These are phyloP conservation scores for Smutsia gigantea DNA, from an alignment of 2,797 vertebrate genomes.

Conservation along the genomic window DNA sequence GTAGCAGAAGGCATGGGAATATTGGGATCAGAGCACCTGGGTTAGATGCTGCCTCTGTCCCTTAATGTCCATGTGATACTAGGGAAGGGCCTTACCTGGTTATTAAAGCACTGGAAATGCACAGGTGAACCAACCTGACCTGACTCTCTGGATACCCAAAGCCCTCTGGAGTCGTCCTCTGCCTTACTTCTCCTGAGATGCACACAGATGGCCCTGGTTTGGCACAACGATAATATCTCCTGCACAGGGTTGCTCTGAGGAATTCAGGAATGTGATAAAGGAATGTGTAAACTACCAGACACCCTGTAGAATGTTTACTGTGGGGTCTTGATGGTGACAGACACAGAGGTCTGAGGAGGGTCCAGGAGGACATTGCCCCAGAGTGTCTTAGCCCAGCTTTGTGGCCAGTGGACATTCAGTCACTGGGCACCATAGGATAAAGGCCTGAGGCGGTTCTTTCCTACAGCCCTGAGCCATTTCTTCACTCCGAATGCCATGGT, in stretches of 20 bases:
- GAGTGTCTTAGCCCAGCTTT: neutral
- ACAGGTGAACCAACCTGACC: accelerated
- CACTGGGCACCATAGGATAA: no score
- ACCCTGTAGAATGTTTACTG: neutral
- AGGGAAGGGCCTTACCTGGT: neutral
- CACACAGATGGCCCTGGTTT: accelerated
- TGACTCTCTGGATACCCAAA: neutral
- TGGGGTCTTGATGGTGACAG: neutral
- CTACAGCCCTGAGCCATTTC: neutral
- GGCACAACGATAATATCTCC: neutral
- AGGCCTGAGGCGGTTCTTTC: accelerated
- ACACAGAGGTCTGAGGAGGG: neutral
- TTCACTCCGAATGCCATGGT: accelerated
- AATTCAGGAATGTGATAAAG: neutral
- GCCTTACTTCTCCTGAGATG: neutral
- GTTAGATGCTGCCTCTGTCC: neutral
- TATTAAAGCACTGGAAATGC: neutral
- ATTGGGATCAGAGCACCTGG: neutral
- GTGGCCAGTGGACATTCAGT: accelerated
- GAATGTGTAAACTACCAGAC: accelerated
- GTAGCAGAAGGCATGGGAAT: neutral
- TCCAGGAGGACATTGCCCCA: accelerated
- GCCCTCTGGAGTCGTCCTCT: neutral
- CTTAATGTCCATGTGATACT: no score
- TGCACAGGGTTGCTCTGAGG: no score